Conservation (phyloP, 2,113 vertebrate species). For the Corythoichthys haematopterus region DNA sequence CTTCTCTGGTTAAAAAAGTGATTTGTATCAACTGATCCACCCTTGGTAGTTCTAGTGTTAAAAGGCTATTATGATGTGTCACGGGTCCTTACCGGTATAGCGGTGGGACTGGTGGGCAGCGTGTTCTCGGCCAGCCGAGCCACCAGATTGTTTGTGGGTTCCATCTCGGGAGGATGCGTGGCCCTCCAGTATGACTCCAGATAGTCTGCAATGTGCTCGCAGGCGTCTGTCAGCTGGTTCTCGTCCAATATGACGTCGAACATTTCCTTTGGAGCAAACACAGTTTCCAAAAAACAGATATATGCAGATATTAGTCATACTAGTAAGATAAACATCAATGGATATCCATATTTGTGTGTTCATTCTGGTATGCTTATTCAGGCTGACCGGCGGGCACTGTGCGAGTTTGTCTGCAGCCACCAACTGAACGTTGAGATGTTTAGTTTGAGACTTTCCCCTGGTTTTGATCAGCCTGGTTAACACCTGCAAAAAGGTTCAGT, state of each 20-base stretch:
- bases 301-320: no score
- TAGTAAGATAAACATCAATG: no score
- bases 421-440: slow-evolving; percentile 97
- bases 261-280: slow-evolving; percentile 75
- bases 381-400: slow-evolving; percentile 92
- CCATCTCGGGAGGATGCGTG: slow-evolving; percentile 90
- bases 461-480: slow-evolving; percentile 97
- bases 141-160: slow-evolving; percentile 79
- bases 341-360: no score
- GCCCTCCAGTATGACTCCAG: slow-evolving; percentile 97
- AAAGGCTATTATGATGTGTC: neutral
- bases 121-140: slow-evolving; percentile 84
- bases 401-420: slow-evolving; percentile 96
- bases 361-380: no score
- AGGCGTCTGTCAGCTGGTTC: slow-evolving; percentile 94
- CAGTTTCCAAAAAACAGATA: slow-evolving; percentile 6
- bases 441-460: slow-evolving; percentile 96
- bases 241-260: slow-evolving; percentile 97
- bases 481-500: slow-evolving; percentile 72
- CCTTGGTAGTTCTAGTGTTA: no score
- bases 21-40: no score
- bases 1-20: no score
- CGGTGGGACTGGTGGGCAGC: slow-evolving; percentile 78
- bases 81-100: slow-evolving; percentile 51
- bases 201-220: slow-evolving; percentile 95